phyloP scores from a whole-genome alignment of 2,888 invertebrate species.

The Leucophenga montana region DNA sequence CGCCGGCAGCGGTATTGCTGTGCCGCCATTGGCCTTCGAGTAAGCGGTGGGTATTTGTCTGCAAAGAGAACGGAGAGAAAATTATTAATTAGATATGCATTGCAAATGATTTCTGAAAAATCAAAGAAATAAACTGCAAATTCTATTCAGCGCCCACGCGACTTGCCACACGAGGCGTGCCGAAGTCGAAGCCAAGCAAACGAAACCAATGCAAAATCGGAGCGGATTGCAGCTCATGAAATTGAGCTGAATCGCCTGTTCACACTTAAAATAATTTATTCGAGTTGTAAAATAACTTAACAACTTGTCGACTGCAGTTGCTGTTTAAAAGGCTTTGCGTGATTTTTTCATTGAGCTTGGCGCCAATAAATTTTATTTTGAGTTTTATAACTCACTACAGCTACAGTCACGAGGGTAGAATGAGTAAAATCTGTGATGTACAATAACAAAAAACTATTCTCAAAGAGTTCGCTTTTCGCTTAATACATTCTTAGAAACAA shows the following conservation, averaged over 20 bases:
- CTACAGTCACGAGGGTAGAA: no score
- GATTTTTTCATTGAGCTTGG: neutral
- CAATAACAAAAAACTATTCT: no score
- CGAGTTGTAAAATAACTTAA: constrained; percentile 18
- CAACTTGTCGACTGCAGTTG: constrained; percentile 13
- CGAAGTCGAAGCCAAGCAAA: neutral
- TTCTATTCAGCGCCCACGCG: constrained; percentile 18
- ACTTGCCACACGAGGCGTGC: neutral
- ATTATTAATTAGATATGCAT: constrained; percentile 14
- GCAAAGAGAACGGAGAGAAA: constrained; percentile 64
- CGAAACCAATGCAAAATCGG: neutral
- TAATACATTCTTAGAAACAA: no score
- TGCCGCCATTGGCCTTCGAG: constrained; percentile 77
- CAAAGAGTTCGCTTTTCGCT: no score
- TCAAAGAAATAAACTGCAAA: constrained; percentile 23
- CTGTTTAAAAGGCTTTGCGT: neutral
- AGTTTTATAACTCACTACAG: no score
- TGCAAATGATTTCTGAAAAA: constrained; percentile 9
- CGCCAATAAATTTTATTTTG: constrained; percentile 16
- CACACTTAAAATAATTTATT: constrained; percentile 21
- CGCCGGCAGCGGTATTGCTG: constrained; percentile 86
- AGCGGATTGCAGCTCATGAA: neutral
- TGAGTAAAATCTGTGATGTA: no score
- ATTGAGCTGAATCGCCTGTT: neutral
- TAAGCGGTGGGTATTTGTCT: constrained; percentile 81